phyloP scores from a whole-genome alignment of 2,888 invertebrate species.

The Xestia c-nigrum region DNA sequence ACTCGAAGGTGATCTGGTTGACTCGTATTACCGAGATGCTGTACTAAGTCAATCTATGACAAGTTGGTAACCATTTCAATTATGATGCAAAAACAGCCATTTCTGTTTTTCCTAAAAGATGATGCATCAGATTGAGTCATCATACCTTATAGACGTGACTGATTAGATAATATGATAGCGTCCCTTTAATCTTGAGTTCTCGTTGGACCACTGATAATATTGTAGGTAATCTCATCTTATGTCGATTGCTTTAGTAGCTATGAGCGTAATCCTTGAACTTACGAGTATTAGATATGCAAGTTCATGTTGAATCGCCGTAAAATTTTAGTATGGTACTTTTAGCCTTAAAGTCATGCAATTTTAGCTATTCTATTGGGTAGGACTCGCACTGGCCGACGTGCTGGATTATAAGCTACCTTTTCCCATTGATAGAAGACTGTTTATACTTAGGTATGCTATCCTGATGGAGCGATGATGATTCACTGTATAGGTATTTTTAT shows the following conservation, averaged over 20 bases:
- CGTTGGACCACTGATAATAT: slow-evolving; percentile 22
- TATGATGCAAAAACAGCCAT: not conserved
- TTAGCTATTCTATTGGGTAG: not conserved
- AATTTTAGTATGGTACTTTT: not conserved
- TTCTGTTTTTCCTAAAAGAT: not conserved
- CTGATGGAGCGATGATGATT: not conserved
- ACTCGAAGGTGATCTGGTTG: not conserved
- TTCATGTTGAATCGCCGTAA: not conserved
- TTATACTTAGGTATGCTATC: not conserved
- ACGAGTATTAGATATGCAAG: not conserved
- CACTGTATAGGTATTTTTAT: not conserved
- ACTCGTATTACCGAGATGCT: not conserved
- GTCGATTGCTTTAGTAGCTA: slow-evolving; percentile 1
- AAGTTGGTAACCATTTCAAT: not conserved
- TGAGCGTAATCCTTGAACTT: slow-evolving; percentile 37
- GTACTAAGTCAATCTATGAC: not conserved
- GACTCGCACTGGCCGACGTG: not conserved
- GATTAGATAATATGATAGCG: slow-evolving; percentile 32
- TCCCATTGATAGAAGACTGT: not conserved
- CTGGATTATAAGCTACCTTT: not conserved
- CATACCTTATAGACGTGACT: slow-evolving; percentile 30
- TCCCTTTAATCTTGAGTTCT: slow-evolving; percentile 27
- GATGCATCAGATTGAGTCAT: slow-evolving; percentile 48
- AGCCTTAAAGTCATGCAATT: not conserved
- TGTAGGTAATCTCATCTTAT: slow-evolving; percentile 24